These are phyloP conservation scores for Halcyon badia DNA, from an alignment of 2,797 vertebrate genomes.

Conservation along the genomic window DNA sequence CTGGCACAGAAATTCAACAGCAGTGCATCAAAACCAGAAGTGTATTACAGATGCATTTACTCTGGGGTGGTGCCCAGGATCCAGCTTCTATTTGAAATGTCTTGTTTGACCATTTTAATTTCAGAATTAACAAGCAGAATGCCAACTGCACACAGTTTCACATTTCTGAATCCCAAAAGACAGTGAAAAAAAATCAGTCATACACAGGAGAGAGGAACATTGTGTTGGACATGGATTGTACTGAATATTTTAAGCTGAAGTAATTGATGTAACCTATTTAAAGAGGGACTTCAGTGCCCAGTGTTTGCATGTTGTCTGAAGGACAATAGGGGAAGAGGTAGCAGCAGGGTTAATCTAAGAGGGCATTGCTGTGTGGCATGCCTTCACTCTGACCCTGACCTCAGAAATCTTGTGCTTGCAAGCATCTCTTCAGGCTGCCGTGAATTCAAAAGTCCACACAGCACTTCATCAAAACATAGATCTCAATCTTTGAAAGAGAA, in stretches of 20 bases:
- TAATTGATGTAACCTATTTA: neutral
- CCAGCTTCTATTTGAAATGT: neutral
- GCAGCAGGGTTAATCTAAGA: neutral
- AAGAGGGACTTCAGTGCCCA: neutral
- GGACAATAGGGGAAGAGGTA: rapidly evolving
- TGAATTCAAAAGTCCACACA: rapidly evolving
- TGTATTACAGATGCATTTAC: neutral
- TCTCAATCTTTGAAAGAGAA: neutral
- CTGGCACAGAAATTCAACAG: neutral
- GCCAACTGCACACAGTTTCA: neutral
- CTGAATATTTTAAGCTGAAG: neutral
- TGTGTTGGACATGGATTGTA: neutral
- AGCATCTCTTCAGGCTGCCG: neutral
- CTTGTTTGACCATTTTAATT: neutral
- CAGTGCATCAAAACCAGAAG: neutral
- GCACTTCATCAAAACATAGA: neutral
- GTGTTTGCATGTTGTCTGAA: neutral
- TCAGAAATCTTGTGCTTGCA: rapidly evolving
- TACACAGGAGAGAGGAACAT: neutral
- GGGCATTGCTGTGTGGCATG: neutral
- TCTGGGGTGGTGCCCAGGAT: neutral
- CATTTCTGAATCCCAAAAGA: neutral
- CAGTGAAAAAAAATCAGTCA: neutral
- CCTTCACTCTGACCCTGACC: neutral
- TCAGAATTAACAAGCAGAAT: neutral